These are phyloP conservation scores for Lobophora halterata DNA, from an alignment of 2,888 invertebrate genomes.

Conservation along the genomic window DNA sequence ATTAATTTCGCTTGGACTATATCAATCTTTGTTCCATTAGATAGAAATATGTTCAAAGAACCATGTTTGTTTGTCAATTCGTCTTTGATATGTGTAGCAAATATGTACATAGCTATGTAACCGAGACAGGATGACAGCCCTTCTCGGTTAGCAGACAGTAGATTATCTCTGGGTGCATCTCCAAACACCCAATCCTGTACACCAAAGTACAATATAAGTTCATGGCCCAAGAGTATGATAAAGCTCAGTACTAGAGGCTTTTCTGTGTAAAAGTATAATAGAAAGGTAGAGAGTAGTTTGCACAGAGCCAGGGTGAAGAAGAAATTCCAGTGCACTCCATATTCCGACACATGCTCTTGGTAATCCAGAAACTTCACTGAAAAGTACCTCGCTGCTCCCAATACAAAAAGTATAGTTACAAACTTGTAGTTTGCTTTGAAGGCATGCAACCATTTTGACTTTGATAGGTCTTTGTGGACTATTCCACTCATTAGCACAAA, in stretches of 20 bases:
- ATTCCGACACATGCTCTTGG: slow-evolving; percentile 94
- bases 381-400: slow-evolving; percentile 84
- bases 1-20: slow-evolving; percentile 14
- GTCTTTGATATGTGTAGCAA: slow-evolving; percentile 84
- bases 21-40: slow-evolving; percentile 11
- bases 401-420: slow-evolving; percentile 58
- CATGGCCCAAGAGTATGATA: slow-evolving; percentile 82
- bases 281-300: slow-evolving; percentile 85
- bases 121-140: slow-evolving; percentile 93
- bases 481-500: slow-evolving; percentile 91
- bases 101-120: slow-evolving; percentile 90
- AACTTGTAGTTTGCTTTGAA: slow-evolving; percentile 61
- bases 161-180: slow-evolving; percentile 73
- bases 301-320: slow-evolving; percentile 95
- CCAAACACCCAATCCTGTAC: slow-evolving; percentile 87
- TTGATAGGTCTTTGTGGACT: slow-evolving; percentile 77
- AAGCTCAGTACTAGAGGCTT: slow-evolving; percentile 77
- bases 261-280: slow-evolving; percentile 68
- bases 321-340: slow-evolving; percentile 99
- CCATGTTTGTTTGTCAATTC: slow-evolving; percentile 63
- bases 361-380: slow-evolving; percentile 86
- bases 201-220: slow-evolving; percentile 82
- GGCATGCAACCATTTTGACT: slow-evolving; percentile 46
- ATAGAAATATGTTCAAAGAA: slow-evolving; percentile 2
- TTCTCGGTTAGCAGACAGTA: slow-evolving; percentile 93